These are phyloP conservation scores for Hoplostethus mediterraneus DNA, from an alignment of 2,797 vertebrate genomes.

Conservation along the genomic window DNA sequence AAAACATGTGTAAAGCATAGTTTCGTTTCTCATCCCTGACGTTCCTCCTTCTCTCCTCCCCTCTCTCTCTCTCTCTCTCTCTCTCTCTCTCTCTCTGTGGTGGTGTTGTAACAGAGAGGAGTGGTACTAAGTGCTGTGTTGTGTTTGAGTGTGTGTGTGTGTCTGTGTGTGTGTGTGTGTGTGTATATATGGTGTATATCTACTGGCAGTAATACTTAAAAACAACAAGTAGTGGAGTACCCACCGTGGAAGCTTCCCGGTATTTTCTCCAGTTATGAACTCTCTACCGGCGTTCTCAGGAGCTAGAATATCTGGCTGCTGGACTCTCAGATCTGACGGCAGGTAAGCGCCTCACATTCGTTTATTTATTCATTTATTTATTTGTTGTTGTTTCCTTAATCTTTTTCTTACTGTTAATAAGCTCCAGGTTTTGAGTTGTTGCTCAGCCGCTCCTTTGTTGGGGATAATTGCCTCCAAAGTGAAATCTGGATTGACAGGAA, in stretches of 20 bases:
- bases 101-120: conserved; percentile 57
- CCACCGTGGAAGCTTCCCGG: conserved; percentile 42
- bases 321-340: conserved; percentile 88
- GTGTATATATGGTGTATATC: conserved; percentile 6
- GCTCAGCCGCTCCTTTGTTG: neutral
- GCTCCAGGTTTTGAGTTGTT: neutral
- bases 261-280: conserved; percentile 83
- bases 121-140: conserved; percentile 38
- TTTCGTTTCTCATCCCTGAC: conserved; percentile 74
- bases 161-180: no score
- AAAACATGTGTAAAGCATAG: conserved; percentile 72
- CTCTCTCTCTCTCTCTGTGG: conserved; percentile 37
- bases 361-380: conserved; percentile 11
- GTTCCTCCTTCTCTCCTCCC: conserved; percentile 27
- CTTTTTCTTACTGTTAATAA: neutral
- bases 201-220: conserved; percentile 47
- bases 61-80: conserved; percentile 28
- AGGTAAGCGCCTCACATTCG: conserved; percentile 87
- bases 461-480: neutral
- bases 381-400: neutral
- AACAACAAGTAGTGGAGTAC: conserved; percentile 53
- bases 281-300: conserved; percentile 87
- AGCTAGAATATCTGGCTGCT: conserved; percentile 93
- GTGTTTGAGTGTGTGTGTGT: conserved; percentile 22
- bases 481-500: conserved; percentile 30